phyloP scores from a whole-genome alignment of 2,888 invertebrate species.

The Tipula confusa region DNA sequence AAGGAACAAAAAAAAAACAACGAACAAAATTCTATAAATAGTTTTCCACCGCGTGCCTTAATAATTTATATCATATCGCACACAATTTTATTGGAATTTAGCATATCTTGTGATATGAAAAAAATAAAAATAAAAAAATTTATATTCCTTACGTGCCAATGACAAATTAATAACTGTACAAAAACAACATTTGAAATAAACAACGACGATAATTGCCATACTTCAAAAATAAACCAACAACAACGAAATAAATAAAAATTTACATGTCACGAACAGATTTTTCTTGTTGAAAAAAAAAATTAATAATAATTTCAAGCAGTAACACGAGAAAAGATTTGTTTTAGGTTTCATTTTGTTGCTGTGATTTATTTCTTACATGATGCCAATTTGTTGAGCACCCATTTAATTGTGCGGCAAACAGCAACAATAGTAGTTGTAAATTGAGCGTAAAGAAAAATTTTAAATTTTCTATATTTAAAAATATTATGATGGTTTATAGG shows the following conservation, averaged over 20 bases:
- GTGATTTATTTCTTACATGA: neutral
- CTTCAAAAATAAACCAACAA: neutral
- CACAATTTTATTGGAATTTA: neutral
- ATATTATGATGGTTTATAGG: neutral
- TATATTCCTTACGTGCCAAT: slow-evolving; percentile 4
- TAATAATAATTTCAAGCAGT: neutral
- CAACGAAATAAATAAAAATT: neutral
- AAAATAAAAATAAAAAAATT: neutral
- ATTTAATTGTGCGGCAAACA: neutral
- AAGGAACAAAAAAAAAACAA: too few species aligned
- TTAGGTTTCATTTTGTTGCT: neutral
- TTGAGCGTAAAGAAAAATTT: neutral
- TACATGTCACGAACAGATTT: slow-evolving; percentile 25
- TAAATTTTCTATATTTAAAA: neutral
- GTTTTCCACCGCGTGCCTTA: neutral
- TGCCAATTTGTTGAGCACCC: neutral
- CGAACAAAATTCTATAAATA: neutral
- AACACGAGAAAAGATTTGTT: neutral
- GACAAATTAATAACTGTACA: neutral
- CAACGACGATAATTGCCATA: neutral
- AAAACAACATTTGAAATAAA: neutral
- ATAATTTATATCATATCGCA: neutral
- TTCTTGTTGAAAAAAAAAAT: neutral
- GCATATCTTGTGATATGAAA: too few species aligned
- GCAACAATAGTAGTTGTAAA: slow-evolving; percentile 13